Conservation (phyloP, 1,140 invertebrate genomes). For the Pseudachorutes palmiensis region DNA sequence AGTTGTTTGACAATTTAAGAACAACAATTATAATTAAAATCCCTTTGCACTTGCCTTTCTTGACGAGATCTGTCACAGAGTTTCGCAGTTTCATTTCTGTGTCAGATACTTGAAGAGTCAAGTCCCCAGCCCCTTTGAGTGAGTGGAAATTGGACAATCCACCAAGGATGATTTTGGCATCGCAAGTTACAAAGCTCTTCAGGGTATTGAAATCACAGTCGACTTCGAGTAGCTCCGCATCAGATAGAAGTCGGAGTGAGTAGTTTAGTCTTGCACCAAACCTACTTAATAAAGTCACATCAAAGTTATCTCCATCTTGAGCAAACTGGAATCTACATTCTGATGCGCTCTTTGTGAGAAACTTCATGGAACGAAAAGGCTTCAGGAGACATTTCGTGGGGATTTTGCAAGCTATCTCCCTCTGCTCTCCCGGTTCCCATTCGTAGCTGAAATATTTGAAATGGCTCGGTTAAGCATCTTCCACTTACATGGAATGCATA, state of each 20-base stretch:
- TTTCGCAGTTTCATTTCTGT: constrained; percentile 24
- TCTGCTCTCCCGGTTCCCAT: neutral
- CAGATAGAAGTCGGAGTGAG: neutral
- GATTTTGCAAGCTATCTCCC: no score
- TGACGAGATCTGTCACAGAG: constrained; percentile 28
- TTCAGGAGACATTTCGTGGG: constrained; percentile 30
- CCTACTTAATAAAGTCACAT: constrained; percentile 15
- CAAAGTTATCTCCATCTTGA: constrained; percentile 1
- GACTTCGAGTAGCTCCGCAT: neutral
- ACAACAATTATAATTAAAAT: neutral
- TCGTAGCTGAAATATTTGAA: constrained; percentile 1
- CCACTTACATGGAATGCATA: neutral
- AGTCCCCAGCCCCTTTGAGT: constrained; percentile 22
- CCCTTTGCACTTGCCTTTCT: constrained; percentile 24
- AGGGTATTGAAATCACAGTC: constrained; percentile 19
- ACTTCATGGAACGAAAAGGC: constrained; percentile 27
- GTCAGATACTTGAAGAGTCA: constrained; percentile 21
- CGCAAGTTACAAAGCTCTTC: constrained; percentile 17
- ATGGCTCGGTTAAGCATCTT: neutral
- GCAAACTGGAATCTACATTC: constrained; percentile 18
- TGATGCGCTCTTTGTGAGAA: constrained; percentile 17
- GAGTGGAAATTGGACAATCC: constrained; percentile 25
- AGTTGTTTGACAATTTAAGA: neutral
- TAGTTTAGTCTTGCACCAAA: constrained; percentile 10
- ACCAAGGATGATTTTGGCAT: constrained; percentile 25